Evolutionary conservation across 2,113 vertebrate species (phyloP).

Genomic region (Rhea pennata): DNA sequence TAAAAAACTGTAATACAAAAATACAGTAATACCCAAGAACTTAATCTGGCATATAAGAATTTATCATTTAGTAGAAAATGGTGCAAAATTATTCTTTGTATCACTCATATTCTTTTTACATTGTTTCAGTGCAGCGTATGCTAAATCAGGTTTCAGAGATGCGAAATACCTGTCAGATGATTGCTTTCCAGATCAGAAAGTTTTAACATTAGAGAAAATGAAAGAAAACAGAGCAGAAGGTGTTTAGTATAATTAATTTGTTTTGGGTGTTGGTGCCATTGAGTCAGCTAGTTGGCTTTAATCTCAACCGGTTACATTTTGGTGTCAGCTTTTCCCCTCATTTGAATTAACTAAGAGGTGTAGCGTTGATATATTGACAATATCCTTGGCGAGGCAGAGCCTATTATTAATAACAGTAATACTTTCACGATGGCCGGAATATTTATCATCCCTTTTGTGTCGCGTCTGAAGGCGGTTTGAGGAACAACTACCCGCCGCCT

Average conservation of each 20-base stretch:
- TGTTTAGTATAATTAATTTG: neutral
- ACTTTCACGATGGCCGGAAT: neutral
- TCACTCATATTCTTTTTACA: neutral
- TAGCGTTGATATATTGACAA: accelerated
- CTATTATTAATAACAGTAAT: neutral
- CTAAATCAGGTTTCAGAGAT: neutral
- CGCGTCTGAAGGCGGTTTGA: neutral
- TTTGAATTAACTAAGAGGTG: neutral
- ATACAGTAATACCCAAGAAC: neutral
- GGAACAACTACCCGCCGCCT: neutral
- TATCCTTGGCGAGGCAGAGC: neutral
- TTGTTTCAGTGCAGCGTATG: neutral
- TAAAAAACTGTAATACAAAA: neutral
- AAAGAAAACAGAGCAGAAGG: neutral
- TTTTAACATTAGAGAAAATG: neutral
- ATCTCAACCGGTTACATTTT: neutral
- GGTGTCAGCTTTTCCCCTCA: neutral
- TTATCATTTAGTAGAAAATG: neutral
- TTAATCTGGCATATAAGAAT: neutral
- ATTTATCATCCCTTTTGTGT: too few relatives aligned
- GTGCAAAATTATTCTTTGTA: neutral
- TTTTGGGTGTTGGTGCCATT: neutral
- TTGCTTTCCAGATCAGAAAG: neutral
- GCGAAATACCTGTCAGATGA: neutral
- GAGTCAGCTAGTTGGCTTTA: neutral